Evolutionary conservation across 2,797 vertebrate genomes (phyloP).

Genomic region (Sebastes diaconus): DNA sequence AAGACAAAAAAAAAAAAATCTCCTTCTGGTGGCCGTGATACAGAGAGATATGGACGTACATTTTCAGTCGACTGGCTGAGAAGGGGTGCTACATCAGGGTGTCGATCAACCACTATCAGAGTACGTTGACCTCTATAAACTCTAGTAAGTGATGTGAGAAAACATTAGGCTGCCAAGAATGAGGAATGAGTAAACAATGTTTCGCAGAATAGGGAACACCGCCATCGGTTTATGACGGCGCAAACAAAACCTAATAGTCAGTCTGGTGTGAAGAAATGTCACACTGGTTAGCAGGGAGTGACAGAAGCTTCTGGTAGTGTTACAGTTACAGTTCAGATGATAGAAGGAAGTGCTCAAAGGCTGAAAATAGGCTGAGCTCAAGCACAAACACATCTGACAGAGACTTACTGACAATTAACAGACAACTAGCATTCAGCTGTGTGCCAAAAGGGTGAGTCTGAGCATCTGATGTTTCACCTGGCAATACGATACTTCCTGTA

Average conservation of each 20-base stretch:
- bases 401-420: conserved; percentile 21
- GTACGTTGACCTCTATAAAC: not conserved
- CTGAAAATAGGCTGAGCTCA: conserved; percentile 75
- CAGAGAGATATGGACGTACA: not conserved
- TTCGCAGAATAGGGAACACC: conserved; percentile 65
- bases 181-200: conserved; percentile 61
- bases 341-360: conserved; percentile 78
- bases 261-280: conserved; percentile 42
- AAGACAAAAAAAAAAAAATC: not conserved
- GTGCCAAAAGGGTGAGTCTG: conserved; percentile 42
- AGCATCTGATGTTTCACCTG: conserved; percentile 11
- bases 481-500: not conserved
- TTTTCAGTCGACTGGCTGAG: not conserved
- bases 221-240: not conserved
- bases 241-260: conserved; percentile 31
- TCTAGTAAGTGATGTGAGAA: conserved; percentile 46
- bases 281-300: conserved; percentile 22
- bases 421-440: conserved; percentile 22
- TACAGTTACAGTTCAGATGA: conserved; percentile 59
- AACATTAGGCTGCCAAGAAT: conserved; percentile 11
- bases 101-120: not conserved
- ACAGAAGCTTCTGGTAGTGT: conserved; percentile 46
- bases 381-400: conserved; percentile 46
- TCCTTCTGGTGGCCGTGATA: not conserved
- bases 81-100: too few relatives aligned